Base-by-base conservation (phyloP, 1,140 invertebrate genomes). In the Leptinotarsa defecta region DNA sequence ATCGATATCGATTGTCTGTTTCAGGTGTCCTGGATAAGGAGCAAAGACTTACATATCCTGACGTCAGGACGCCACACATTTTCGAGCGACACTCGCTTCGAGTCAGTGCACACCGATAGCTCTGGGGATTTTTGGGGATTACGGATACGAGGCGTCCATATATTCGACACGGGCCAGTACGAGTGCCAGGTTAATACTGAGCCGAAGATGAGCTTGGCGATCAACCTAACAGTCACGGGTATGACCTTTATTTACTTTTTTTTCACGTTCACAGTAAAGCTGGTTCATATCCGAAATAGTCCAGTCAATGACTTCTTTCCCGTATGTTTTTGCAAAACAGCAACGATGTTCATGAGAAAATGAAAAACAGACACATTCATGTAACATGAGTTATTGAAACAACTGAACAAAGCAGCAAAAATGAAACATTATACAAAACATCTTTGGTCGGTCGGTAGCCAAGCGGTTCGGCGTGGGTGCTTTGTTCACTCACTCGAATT, bases 101-200 rank as follows among this genome's bases (percentile, higher is more conserved):
- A 87, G 48, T 86, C 89, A 0, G 86, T 89, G 34, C 88, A 90
- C 77, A 84, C 87, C 20, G 84, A 86, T 11, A 87, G 87, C 49
- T 87, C 87, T 61, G 76, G 75, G 15, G 87, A 89, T 76, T 88
- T 89, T 61, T 93, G 91, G 91, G 91, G 91, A 22, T 87, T 96
- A 62, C 87, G 90, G 79, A 91, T 95, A 70, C 88, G 89, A 71
- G 88, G 89, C n/a, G 89, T 90, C 11, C 88, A 89, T 71, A 84
- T 87, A 77, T 83, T 88, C 11, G 94, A 95, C 85, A 87, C 90
- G 15, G 93, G 93, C 48, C 87, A 89, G 61, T 94, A 94, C 86
- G 92, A 94, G 87, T 94, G 93, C 81, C 93, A 94, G 85, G 89
- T 94, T 81, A 94, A 93, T 83, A 93, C 92, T 1, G 92, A 94